Evolutionary conservation across 2,888 invertebrate species (phyloP).

Genomic region (Thelaira solivaga): DNA sequence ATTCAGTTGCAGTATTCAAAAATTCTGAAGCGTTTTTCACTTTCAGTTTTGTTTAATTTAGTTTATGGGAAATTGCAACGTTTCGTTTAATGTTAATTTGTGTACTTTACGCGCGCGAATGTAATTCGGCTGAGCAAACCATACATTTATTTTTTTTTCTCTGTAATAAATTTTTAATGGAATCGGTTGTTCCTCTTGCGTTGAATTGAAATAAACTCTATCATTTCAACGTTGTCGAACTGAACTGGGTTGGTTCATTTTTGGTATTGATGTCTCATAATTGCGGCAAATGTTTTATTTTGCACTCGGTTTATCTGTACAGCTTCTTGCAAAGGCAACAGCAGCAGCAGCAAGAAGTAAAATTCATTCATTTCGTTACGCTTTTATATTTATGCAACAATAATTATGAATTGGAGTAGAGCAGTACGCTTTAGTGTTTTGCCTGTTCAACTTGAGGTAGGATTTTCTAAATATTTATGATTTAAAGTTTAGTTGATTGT

Average conservation of each 20-base stretch:
- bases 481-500: conserved; percentile 27
- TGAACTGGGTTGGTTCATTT: conserved; percentile 38
- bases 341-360: conserved; percentile 45
- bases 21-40: too few species aligned
- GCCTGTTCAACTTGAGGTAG: background rate
- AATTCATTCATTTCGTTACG: conserved; percentile 56
- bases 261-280: conserved; percentile 64
- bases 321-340: conserved; percentile 59
- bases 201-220: background rate
- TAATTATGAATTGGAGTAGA: conserved; percentile 44
- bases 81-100: too few species aligned
- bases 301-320: conserved; percentile 21
- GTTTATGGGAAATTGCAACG: too few species aligned
- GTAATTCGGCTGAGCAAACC: background rate
- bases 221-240: conserved; percentile 7
- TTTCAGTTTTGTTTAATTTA: too few species aligned
- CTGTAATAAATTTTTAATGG: conserved; percentile 10
- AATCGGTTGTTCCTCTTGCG: conserved; percentile 1
- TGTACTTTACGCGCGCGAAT: too few species aligned
- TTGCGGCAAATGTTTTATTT: conserved; percentile 62
- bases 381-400: conserved; percentile 29
- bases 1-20: too few species aligned
- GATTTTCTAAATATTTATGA: conserved; percentile 2
- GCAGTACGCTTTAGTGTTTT: conserved; percentile 18
- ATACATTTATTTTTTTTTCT: too few species aligned